A percentile compares a stretch with the other conserved stretches of the same genome.
These are phyloP conservation scores for Meriones unguiculatus DNA, from an alignment of 2,113 vertebrate species.

Conservation along the genomic window DNA sequence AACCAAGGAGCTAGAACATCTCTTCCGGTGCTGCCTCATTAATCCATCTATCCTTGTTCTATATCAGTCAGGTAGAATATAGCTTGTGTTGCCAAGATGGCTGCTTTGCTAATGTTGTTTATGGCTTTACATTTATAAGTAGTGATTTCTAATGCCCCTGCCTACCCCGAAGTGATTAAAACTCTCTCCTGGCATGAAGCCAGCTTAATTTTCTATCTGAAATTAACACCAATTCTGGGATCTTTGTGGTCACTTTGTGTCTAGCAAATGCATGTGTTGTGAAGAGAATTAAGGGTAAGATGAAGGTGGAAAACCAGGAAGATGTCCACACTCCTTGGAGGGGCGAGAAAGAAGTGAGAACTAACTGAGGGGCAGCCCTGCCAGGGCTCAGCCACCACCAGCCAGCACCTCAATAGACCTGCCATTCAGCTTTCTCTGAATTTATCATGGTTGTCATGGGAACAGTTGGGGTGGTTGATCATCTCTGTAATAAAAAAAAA, in stretches of 20 bases:
- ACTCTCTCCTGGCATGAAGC: background rate
- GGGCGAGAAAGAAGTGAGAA: background rate
- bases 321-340: background rate
- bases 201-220: background rate
- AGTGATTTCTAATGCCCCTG: background rate
- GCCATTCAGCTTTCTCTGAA: background rate
- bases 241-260: background rate
- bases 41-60: background rate
- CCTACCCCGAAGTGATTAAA: background rate
- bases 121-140: background rate
- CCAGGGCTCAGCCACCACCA: background rate
- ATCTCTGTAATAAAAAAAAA: background rate
- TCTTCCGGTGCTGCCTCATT: background rate
- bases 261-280: background rate
- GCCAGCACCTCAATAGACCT: background rate
- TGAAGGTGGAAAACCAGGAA: background rate
- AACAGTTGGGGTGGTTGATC: background rate
- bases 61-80: background rate
- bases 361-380: background rate
- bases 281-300: background rate
- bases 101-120: background rate
- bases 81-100: background rate
- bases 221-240: background rate
- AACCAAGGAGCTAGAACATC: background rate
- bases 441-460: background rate